A percentile compares a stretch with the other conserved stretches of the same genome.
These are phyloP conservation scores for Nesoenas mayeri DNA, from an alignment of 2,113 vertebrate genomes.

Conservation along the genomic window DNA sequence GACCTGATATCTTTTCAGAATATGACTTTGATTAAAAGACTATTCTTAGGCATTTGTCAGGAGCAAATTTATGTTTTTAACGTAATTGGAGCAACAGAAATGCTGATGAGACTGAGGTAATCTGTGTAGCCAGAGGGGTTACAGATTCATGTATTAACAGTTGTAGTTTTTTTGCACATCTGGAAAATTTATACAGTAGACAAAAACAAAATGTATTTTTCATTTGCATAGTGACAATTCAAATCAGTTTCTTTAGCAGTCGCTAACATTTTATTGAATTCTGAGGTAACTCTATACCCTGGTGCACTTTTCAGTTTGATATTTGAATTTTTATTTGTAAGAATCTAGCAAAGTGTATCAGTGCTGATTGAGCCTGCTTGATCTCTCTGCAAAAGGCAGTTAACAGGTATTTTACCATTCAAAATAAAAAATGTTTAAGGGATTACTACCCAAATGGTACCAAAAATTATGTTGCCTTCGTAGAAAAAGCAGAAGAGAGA, in stretches of 20 bases:
- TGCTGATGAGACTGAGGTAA: not conserved
- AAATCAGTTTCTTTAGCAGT: not conserved
- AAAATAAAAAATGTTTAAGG: accelerated
- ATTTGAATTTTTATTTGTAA: not conserved
- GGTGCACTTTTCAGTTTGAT: not conserved
- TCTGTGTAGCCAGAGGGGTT: not conserved
- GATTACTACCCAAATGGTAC: not conserved
- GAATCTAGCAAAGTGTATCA: not conserved
- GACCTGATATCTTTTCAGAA: not conserved
- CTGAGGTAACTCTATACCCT: not conserved
- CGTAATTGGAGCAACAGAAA: not conserved
- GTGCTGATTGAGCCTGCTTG: not conserved
- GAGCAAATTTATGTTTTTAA: not conserved
- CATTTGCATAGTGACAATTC: not conserved
- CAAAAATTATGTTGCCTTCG: not conserved
- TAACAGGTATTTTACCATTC: not conserved
- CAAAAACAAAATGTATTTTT: not conserved
- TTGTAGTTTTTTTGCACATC: not conserved
- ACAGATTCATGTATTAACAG: not conserved
- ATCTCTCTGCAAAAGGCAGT: not conserved
- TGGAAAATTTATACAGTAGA: not conserved
- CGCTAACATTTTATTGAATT: not conserved
- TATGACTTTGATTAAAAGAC: not conserved
- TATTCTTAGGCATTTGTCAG: not conserved
- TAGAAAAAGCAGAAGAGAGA: not conserved